Percentiles rank a stretch among this genome's conserved stretches.
Conservation (phyloP, 2,888 invertebrate species). For the Lydus trimaculatus region DNA sequence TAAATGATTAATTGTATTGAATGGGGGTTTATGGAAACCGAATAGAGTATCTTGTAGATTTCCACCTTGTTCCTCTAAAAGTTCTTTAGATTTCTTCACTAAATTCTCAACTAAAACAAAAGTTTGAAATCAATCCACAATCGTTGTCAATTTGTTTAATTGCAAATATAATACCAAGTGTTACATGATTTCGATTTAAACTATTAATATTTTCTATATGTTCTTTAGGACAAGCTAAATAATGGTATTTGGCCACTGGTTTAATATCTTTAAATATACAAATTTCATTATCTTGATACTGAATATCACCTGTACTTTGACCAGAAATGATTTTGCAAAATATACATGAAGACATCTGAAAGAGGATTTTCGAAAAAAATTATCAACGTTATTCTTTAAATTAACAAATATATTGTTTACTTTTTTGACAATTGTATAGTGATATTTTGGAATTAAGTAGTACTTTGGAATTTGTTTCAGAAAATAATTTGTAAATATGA, state of each 20-base stretch:
- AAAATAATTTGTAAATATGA: background rate
- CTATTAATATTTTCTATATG: constrained; percentile 79
- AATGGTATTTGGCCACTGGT: constrained; percentile 82
- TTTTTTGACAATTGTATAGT: background rate
- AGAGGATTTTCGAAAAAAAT: background rate
- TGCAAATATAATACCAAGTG: background rate
- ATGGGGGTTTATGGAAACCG: constrained; percentile 94
- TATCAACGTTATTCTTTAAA: background rate
- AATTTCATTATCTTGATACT: constrained; percentile 77
- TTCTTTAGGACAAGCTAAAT: constrained; percentile 76
- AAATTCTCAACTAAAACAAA: constrained; percentile 71
- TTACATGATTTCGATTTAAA: constrained; percentile 67
- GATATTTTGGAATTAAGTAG: background rate
- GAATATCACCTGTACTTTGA: constrained; percentile 67
- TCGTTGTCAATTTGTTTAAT: background rate
- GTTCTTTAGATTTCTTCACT: constrained; percentile 64
- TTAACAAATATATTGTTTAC: background rate
- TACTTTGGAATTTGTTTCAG: constrained; percentile 1
- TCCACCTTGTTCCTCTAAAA: constrained; percentile 63
- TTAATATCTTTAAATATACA: constrained; percentile 84
- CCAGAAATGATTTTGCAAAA: constrained; percentile 79
- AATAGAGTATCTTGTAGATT: constrained; percentile 61
- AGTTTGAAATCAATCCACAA: background rate
- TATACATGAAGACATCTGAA: constrained; percentile 62
- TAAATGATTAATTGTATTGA: constrained; percentile 80